Evolutionary conservation across 2,888 invertebrate species (phyloP).

Genomic region (Pelosia muscerda): DNA sequence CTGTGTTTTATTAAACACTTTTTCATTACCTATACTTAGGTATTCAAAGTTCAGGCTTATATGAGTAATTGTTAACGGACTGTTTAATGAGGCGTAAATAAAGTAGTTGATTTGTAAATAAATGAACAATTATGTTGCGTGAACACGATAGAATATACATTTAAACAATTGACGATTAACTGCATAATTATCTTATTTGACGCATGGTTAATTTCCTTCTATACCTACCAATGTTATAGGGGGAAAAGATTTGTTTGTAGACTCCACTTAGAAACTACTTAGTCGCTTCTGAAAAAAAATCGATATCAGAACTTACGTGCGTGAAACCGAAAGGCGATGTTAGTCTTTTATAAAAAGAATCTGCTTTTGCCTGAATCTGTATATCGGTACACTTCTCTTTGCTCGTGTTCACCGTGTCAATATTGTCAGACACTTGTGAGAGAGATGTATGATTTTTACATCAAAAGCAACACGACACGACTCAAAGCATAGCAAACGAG

Average conservation of each 20-base stretch:
- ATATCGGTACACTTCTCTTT: slow-evolving; percentile 19
- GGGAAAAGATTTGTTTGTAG: too few relatives aligned
- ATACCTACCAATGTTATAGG: too few relatives aligned
- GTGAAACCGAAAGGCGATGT: neutral
- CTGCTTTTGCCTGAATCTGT: slow-evolving; percentile 14
- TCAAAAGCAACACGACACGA: slow-evolving; percentile 72
- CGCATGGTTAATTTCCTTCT: too few relatives aligned
- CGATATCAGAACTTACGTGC: neutral
- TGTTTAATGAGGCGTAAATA: neutral
- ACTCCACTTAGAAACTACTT: too few relatives aligned
- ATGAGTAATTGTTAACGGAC: neutral
- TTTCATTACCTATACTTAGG: neutral
- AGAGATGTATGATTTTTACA: slow-evolving; percentile 77
- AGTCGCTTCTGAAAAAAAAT: too few relatives aligned
- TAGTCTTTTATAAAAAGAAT: neutral
- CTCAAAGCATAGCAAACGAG: slow-evolving; percentile 57
- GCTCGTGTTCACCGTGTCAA: slow-evolving; percentile 64
- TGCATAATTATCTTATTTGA: too few relatives aligned
- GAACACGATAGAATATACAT: too few relatives aligned
- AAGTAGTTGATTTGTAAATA: neutral
- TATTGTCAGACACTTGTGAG: slow-evolving; percentile 73
- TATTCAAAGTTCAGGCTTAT: neutral
- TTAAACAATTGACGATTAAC: too few relatives aligned
- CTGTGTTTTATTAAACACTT: slow-evolving; percentile 30
- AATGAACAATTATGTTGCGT: neutral